These are phyloP conservation scores for Haliclona indistincta DNA, from an alignment of 37 sponge, comb jelly and placozoan species.

Conservation along the genomic window DNA sequence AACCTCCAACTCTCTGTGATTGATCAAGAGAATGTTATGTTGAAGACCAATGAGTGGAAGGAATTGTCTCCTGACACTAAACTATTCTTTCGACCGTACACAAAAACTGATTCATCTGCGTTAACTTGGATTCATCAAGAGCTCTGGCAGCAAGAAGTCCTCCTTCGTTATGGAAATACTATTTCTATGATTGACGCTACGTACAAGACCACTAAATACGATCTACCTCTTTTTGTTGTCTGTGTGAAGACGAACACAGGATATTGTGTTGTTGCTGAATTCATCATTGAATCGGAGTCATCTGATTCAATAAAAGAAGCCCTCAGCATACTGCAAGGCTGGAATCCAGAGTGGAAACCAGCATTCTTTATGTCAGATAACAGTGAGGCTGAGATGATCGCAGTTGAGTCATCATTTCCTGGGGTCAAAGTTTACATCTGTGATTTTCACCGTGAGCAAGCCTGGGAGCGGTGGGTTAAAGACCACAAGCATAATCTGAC, in stretches of 20 bases:
- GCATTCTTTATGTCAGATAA: conserved; percentile 9
- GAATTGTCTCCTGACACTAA: not conserved
- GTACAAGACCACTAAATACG: conserved; percentile 10
- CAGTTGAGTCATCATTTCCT: conserved; percentile 9
- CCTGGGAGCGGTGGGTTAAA: not conserved
- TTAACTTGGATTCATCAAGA: conserved; percentile 2
- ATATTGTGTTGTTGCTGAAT: conserved; percentile 12
- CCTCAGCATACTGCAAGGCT: not conserved
- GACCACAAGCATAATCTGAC: conserved; percentile 13
- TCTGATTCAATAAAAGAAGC: conserved; percentile 7
- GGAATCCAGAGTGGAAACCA: conserved; percentile 12
- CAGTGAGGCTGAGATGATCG: conserved; percentile 10
- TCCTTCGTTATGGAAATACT: not conserved
- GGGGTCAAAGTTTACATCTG: not conserved
- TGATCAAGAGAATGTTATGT: conserved; percentile 24
- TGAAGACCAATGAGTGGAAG: conserved; percentile 17
- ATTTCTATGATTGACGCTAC: conserved; percentile 8
- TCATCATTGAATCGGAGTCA: conserved; percentile 5
- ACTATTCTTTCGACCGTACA: conserved; percentile 33
- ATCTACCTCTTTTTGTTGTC: conserved; percentile 3
- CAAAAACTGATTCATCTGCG: no score
- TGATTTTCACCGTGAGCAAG: no score
- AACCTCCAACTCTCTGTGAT: conserved; percentile 23
- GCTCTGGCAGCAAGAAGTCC: conserved; percentile 1
- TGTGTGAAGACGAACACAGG: conserved; percentile 11